Base-by-base conservation (phyloP, 2,113 vertebrate genomes). In the Ascaphus truei region DNA sequence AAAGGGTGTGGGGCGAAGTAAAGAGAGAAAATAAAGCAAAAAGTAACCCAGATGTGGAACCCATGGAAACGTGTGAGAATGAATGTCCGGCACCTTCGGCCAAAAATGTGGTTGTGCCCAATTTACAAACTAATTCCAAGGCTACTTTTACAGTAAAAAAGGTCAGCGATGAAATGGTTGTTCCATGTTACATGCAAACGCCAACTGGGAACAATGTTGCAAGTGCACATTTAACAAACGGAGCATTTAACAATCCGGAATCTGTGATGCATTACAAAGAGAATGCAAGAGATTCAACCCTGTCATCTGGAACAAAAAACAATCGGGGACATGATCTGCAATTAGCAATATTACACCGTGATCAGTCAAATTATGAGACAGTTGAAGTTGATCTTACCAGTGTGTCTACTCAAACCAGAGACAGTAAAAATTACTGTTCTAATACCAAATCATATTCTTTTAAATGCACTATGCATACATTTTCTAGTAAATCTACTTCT, bases 21-120 rank as follows among this genome's bases (percentile, higher is more conserved):
- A 33, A 73, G 75, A 62, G 64, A 13, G 26, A 51, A 30, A 60
- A 60, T 39, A 5, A 34, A 22, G 15, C 30, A 13, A 15, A 45
- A 26, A 41, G 12, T 39, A 18, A 30, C 29, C 18, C 2, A 15
- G 45, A 60, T 16, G 13, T 29, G 16, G 34, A 71, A 33, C 26
- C 45, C 3, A 41, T 71, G 56, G 67, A 71, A 52, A 2, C 20
- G 3, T 31, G 51, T 31, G 43, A 52, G 12, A 11, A 30, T 41
- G 57, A 71, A 20, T 8, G 11, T n/a, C 3, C 31, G 13, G 5
- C 13, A 8, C 15, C 43, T 23, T 23, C 11, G 3, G 23, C 16
- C 20, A 20, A 20, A 5, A 1, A 22, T 9, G 6, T 22, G 2
- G 43, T 8, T 12, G 18, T 22, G 11, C 43, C 20, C 3, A 13